These are phyloP conservation scores for Athrips mouffetella DNA, from an alignment of 2,888 invertebrate genomes.

Conservation along the genomic window DNA sequence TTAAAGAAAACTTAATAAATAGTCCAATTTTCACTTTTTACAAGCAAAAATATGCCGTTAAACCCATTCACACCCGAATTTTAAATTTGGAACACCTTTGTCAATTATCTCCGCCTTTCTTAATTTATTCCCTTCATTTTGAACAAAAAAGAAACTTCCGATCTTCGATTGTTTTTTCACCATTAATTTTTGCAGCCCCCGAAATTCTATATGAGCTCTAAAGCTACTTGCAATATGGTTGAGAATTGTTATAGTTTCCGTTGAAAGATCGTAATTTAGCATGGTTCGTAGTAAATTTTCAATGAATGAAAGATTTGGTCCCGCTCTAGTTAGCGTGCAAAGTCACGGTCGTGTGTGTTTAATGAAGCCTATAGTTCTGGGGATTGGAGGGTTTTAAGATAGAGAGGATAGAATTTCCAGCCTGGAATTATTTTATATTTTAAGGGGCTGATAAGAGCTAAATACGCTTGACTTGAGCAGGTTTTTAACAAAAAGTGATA, in stretches of 20 bases:
- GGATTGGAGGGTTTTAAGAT: background rate
- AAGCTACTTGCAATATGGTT: background rate
- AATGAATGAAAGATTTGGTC: conserved; percentile 3
- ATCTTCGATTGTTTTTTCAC: conserved; percentile 2
- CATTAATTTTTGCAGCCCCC: background rate
- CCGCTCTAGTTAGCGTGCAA: background rate
- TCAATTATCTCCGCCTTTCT: conserved; percentile 19
- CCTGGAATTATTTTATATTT: too few species aligned
- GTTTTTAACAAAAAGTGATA: too few species aligned
- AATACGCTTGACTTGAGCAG: too few species aligned
- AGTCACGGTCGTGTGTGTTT: conserved; percentile 5
- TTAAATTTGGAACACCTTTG: conserved; percentile 18
- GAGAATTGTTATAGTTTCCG: background rate
- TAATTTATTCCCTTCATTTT: conserved; percentile 11
- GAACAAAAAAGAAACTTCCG: conserved; percentile 5
- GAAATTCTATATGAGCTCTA: background rate
- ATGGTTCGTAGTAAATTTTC: conserved; percentile 1
- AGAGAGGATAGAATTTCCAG: too few species aligned
- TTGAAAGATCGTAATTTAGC: background rate
- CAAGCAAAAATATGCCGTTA: background rate
- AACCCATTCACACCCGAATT: background rate
- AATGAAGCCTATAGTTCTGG: background rate
- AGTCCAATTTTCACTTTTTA: background rate
- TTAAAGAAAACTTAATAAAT: too few species aligned
- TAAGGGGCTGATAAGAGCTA: too few species aligned